These are phyloP conservation scores for Leptinotarsa juncta DNA, from an alignment of 2,888 invertebrate genomes.

Conservation along the genomic window DNA sequence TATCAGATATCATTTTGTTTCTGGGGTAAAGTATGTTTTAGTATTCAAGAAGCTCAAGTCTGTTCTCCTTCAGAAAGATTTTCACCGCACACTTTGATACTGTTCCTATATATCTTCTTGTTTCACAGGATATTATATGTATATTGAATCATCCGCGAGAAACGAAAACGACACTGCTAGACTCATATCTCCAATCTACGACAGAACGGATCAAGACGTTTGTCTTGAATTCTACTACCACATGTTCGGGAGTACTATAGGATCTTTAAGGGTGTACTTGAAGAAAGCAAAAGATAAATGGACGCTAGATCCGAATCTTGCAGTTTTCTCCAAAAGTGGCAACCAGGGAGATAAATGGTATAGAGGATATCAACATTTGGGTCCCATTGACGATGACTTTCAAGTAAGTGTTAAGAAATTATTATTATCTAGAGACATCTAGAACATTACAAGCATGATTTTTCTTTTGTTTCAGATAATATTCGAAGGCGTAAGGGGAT, in stretches of 20 bases:
- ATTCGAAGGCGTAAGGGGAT: constrained; percentile 79
- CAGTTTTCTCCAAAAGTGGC: constrained; percentile 74
- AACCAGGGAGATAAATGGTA: constrained; percentile 80
- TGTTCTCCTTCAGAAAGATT: neutral
- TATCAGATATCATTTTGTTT: no score
- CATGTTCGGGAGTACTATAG: constrained; percentile 79
- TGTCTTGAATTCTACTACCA: constrained; percentile 82
- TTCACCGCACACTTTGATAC: neutral
- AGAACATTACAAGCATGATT: no score
- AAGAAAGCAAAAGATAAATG: constrained; percentile 64
- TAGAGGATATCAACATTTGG: constrained; percentile 67
- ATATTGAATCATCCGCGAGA: constrained; percentile 80
- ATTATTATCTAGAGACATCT: no score
- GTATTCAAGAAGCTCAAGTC: no score
- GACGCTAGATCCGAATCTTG: constrained; percentile 64
- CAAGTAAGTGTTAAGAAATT: constrained; percentile 65
- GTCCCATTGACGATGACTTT: constrained; percentile 67
- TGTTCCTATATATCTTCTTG: neutral
- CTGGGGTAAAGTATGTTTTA: no score
- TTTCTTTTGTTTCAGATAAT: constrained; percentile 71
- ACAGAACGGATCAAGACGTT: constrained; percentile 44
- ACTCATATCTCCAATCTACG: constrained; percentile 78
- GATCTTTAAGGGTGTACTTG: constrained; percentile 69
- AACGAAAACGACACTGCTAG: constrained; percentile 76
- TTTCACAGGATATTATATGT: constrained; percentile 80